phyloP scores from a whole-genome alignment of 2,888 invertebrate species.

The Plusia festucae region DNA sequence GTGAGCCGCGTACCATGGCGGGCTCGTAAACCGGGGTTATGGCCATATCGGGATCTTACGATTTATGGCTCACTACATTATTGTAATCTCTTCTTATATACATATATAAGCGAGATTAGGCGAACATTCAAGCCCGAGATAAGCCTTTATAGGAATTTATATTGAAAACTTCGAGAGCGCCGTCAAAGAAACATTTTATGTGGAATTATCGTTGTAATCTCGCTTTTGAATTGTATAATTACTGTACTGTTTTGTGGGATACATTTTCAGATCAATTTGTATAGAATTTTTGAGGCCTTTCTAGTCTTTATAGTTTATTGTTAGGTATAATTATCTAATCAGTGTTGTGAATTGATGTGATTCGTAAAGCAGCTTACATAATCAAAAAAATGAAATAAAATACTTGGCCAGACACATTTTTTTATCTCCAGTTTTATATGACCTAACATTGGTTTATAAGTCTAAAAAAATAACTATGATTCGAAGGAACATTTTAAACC shows the following conservation, averaged over 20 bases:
- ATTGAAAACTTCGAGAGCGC: constrained; percentile 48
- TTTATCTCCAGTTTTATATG: too few relatives aligned
- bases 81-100: constrained; percentile 52
- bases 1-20: constrained; percentile 28
- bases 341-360: background rate
- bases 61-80: constrained; percentile 61
- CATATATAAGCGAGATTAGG: constrained; percentile 39
- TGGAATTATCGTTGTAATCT: constrained; percentile 31
- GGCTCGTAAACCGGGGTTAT: constrained; percentile 58
- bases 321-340: background rate
- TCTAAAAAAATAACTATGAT: background rate
- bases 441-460: background rate
- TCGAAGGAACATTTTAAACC: background rate
- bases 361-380: background rate
- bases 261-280: background rate
- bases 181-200: constrained; percentile 42
- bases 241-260: constrained; percentile 15
- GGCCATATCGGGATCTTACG: constrained; percentile 55
- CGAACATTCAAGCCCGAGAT: constrained; percentile 36
- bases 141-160: constrained; percentile 50
- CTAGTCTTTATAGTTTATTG: background rate
- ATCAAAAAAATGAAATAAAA: too few relatives aligned
- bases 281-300: background rate
- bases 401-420: too few relatives aligned
- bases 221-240: constrained; percentile 36